These are phyloP conservation scores for Prosapia bicincta DNA, from an alignment of 2,888 invertebrate genomes.

Conservation along the genomic window DNA sequence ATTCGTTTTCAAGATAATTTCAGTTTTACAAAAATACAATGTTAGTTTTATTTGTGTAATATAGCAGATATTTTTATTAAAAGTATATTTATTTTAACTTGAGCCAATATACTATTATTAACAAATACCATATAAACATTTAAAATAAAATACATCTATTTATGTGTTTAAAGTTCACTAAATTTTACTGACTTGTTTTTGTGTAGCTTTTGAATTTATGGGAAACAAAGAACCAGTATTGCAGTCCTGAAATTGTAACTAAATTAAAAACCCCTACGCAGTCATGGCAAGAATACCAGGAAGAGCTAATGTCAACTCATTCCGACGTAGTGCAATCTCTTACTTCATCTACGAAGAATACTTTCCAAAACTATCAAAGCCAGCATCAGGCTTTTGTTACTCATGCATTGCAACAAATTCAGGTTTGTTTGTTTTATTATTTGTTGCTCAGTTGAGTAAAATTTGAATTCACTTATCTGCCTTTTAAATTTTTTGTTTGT, in stretches of 20 bases:
- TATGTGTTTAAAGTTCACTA: neutral
- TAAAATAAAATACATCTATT: neutral
- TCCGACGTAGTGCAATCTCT: constrained; percentile 72
- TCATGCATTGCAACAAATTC: constrained; percentile 87
- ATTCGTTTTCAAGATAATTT: too few relatives aligned
- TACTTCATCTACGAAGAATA: constrained; percentile 73
- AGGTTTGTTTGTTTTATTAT: too few relatives aligned
- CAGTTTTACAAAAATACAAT: too few relatives aligned
- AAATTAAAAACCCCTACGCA: constrained; percentile 82
- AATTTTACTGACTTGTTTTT: constrained; percentile 22
- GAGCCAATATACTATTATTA: neutral
- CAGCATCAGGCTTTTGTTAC: constrained; percentile 95
- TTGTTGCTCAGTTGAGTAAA: too few relatives aligned
- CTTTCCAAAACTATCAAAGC: constrained; percentile 83
- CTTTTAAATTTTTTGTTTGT: too few relatives aligned
- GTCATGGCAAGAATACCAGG: constrained; percentile 88
- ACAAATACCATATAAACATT: neutral
- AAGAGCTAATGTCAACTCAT: constrained; percentile 76
- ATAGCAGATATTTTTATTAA: too few relatives aligned
- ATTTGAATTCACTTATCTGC: too few relatives aligned
- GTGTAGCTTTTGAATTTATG: constrained; percentile 78
- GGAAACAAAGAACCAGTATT: constrained; percentile 94
- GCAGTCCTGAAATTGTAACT: constrained; percentile 75
- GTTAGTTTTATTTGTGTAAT: too few relatives aligned
- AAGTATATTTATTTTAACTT: neutral